Percentiles rank a stretch among this genome's conserved stretches.
phyloP scores from a whole-genome alignment of 2,797 vertebrate genomes.

The Sebastes matsubarae region DNA sequence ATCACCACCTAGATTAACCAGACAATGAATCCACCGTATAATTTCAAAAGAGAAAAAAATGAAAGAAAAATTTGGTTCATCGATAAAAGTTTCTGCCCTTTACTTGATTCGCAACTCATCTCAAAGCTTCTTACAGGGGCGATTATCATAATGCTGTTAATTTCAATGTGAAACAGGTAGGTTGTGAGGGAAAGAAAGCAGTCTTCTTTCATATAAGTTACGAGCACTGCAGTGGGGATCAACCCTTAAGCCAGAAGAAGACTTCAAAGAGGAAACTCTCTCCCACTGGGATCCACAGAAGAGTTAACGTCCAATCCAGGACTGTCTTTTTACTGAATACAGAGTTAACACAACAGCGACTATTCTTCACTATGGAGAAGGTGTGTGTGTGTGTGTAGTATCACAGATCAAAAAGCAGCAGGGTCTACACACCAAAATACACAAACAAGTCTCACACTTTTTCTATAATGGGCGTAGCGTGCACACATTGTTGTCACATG shows the following conservation, averaged over 20 bases:
- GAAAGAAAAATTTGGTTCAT: not conserved
- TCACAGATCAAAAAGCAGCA: constrained; percentile 26
- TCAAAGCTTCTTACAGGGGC: constrained; percentile 12
- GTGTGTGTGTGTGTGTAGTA: not conserved
- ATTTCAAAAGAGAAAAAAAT: not conserved
- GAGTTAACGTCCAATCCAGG: not conserved
- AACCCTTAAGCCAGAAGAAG: constrained; percentile 22
- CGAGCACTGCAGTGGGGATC: constrained; percentile 7
- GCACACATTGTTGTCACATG: constrained; percentile 8
- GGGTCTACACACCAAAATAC: constrained; percentile 13
- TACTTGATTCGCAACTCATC: not conserved
- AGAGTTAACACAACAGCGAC: not conserved
- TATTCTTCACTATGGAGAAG: constrained; percentile 9
- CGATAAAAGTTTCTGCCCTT: not conserved
- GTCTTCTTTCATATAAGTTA: not conserved
- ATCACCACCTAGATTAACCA: not conserved
- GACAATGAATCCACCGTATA: not conserved
- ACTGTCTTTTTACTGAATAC: not conserved
- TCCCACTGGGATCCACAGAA: not conserved
- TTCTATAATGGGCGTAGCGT: not conserved
- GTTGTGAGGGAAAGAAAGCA: not conserved
- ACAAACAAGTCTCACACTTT: not conserved
- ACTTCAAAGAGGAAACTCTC: constrained; percentile 22
- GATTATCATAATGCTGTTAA: constrained; percentile 8
- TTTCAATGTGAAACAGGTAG: constrained; percentile 13